Conservation (phyloP, 2,113 vertebrate species). For the Gavia stellata region DNA sequence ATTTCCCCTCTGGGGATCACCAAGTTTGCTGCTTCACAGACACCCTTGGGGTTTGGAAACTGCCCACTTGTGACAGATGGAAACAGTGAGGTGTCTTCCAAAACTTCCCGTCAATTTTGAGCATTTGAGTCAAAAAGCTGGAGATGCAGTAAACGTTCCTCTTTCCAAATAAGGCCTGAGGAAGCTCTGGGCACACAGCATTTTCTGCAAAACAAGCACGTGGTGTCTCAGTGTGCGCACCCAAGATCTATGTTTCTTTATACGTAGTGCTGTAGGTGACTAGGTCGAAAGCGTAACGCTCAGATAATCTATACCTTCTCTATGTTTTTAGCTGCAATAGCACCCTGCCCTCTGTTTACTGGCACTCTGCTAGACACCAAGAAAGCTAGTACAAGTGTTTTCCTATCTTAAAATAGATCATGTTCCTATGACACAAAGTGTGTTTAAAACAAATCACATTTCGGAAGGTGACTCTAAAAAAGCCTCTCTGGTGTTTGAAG, state of each 20-base stretch:
- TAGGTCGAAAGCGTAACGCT: rapidly evolving
- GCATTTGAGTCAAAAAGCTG: neutral
- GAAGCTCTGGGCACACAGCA: neutral
- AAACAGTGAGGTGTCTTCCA: neutral
- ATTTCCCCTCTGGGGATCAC: neutral
- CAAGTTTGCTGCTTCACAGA: neutral
- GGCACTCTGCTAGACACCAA: neutral
- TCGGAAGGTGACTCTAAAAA: neutral
- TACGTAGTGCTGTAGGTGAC: neutral
- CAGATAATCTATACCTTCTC: neutral
- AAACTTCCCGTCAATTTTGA: neutral
- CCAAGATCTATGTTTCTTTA: neutral
- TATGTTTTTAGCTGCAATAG: neutral
- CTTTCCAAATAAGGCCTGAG: neutral
- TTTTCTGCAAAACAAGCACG: neutral
- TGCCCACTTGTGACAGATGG: neutral
- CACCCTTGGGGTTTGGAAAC: neutral
- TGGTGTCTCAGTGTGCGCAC: neutral
- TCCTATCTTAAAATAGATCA: neutral
- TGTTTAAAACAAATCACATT: neutral
- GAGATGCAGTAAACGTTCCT: neutral
- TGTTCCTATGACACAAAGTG: neutral
- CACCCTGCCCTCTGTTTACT: neutral
- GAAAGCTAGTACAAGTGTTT: neutral
- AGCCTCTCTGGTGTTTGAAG: neutral